Evolutionary conservation across 1,140 invertebrate genomes (phyloP), one percentile per base, ranked within the genome.

Genomic region (Sitophilus oryzae): DNA sequence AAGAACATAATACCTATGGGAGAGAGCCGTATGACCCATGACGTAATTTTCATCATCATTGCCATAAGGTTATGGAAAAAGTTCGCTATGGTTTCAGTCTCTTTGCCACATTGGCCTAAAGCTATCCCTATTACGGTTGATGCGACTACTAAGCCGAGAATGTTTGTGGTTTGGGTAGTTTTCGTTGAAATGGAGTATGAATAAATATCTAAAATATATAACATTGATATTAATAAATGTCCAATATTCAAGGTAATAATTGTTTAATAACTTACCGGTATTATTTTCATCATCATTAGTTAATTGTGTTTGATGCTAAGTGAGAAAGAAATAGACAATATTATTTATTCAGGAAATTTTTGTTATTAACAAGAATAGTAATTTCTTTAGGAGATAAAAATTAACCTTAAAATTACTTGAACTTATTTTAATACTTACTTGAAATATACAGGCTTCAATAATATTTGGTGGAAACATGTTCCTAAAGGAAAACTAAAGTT

Each of bases 1-100:
- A 93, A 73, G 66, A 90, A 93, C 1, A 88, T 73, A 8, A 93
- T 88, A 58, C 89, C 89, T 11, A 91, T 64, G 0, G 91, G 91
- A 5, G 89, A 91, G 50, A 91, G 74, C 80, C 81, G 83, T 56
- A 87, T 84, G 8, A 87, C 81, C 79, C 82, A 83, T 19, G 79
- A 80, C 4, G 85, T 88, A 20, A 88, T 84, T 25, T 79, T 76
- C 84, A 88, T 88, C 75, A 85, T 83, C 4, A 82, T 78, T 21
- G 82, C 76, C 18, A 81, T 80, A 8, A 87, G 64, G 43, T 77
- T 74, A 21, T 77, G 77, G 63, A 86, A 86, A 52, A 87, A 79
- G 21, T 73, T 72, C 0, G 84, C 71, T 25, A 88, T 67, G 0
- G 82, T 81, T 64, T 80, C 79, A 4, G 82, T 83, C 47, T 75